Evolutionary conservation across 2,113 vertebrate species (phyloP), one percentile per base, ranked within the genome.

Genomic region (Irena cyanogastra): DNA sequence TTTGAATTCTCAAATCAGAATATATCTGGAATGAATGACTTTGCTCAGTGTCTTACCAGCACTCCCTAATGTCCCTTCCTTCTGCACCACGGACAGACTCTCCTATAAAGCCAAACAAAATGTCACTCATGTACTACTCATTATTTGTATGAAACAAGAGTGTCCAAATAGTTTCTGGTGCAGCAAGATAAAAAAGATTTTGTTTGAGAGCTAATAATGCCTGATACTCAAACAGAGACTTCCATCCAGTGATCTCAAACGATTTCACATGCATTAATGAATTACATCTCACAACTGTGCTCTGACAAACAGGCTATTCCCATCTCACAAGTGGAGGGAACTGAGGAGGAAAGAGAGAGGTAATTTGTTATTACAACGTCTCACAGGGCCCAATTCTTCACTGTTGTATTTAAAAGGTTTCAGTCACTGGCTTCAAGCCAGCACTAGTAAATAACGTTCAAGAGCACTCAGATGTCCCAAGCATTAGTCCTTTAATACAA

Each of bases 261-360:
- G 66, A 70, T 91, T 94, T 91, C 88, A 83, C 60, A 80, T 57
- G 39, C 85, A 47, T 90, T 95, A 95, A 95, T 93, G 94, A 96
- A 97, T 91, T 91, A 93, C 47, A 41, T n/a, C 71, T 95, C 82
- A 80, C 72, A 91, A 95, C 71, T 49, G 63, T 85, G 82, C 52
- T 80, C 78, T 77, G 71, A 91, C 71, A 93, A 95, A 95, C 93
- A 93, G 79, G 52, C 30, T 83, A 88, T 92, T 83, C 93, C 94
- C 90, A 86, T 90, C 91, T 95, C 90, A 83, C 92, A 96, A 76
- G 77, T 53, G 53, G 89, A 94, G 87, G 89, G 72, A 91, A 93
- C 94, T 69, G 91, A 91, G 93, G 81, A 91, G 76, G 77, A 69
- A 94, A 87, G 65, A 84, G 80, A 90, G 53, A 59, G 30, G 33